phyloP scores from a whole-genome alignment of 2,888 invertebrate species.

The Drosophila cognata region DNA sequence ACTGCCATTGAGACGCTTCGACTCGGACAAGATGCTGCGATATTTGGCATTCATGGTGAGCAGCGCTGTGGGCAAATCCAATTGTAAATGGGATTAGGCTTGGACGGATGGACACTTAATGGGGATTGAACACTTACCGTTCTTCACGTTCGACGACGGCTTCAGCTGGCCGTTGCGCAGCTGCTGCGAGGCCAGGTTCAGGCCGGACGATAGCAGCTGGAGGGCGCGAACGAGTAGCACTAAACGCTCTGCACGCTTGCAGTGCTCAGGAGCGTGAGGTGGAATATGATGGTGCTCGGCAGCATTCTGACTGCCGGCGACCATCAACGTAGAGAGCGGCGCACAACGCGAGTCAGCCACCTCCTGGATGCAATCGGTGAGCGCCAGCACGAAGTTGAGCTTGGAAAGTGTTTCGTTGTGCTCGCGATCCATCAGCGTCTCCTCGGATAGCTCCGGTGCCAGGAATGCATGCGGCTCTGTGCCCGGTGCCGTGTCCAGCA shows the following conservation, averaged over 20 bases:
- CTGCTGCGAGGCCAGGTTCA: conserved; percentile 95
- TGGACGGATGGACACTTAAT: neutral
- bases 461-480: conserved; percentile 87
- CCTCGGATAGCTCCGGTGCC: conserved; percentile 97
- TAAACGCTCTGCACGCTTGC: conserved; percentile 84
- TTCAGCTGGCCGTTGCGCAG: conserved; percentile 93
- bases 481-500: conserved; percentile 85
- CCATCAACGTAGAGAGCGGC: conserved; percentile 89
- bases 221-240: conserved; percentile 89
- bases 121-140: conserved; percentile 86
- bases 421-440: conserved; percentile 97
- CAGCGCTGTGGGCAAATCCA: conserved; percentile 87
- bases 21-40: conserved; percentile 93
- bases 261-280: conserved; percentile 85
- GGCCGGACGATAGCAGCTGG: conserved; percentile 97
- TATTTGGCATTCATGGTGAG: conserved; percentile 96
- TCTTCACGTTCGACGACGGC: conserved; percentile 95
- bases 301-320: conserved; percentile 69
- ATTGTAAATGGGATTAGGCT: neutral
- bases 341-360: conserved; percentile 92
- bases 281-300: conserved; percentile 82
- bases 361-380: conserved; percentile 97
- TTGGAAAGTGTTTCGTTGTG: conserved; percentile 99
- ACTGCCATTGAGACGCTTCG: conserved; percentile 93
- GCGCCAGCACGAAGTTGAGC: conserved; percentile 97